phyloP scores from a whole-genome alignment of 2,797 vertebrate species.

The Lacerta bilineata region DNA sequence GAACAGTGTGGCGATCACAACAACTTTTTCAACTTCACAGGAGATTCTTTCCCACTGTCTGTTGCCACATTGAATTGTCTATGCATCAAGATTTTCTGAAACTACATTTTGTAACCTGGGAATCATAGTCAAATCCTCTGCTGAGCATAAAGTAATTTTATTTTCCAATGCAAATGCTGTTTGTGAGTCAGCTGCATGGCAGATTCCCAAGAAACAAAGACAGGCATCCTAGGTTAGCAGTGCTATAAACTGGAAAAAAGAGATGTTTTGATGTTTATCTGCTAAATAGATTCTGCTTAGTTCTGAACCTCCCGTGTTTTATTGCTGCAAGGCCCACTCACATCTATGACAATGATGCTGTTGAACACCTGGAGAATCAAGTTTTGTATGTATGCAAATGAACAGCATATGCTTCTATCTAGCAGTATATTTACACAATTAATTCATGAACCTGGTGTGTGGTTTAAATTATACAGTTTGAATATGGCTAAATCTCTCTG shows the following conservation, averaged over 20 bases:
- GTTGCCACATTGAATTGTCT: constrained; percentile 15
- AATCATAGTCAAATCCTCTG: constrained; percentile 28
- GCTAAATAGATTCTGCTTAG: not conserved
- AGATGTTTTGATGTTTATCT: constrained; percentile 7
- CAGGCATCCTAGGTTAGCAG: not conserved
- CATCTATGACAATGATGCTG: not conserved
- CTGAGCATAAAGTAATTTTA: constrained; percentile 32
- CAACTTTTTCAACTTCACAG: constrained; percentile 51
- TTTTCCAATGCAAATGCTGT: constrained; percentile 31
- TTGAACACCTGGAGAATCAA: not conserved
- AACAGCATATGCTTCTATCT: not conserved
- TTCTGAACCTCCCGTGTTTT: constrained; percentile 1
- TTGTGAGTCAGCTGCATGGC: constrained; percentile 12
- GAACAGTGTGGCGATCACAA: constrained; percentile 43
- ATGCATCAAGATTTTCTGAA: constrained; percentile 6
- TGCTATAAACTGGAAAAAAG: not conserved
- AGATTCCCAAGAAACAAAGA: constrained; percentile 14
- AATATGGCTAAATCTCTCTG: constrained; percentile 16
- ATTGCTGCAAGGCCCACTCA: not conserved
- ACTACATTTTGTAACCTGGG: constrained; percentile 5
- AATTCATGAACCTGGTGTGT: not conserved
- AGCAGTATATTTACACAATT: not conserved
- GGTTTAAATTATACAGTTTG: constrained; percentile 31
- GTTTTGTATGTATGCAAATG: constrained; percentile 4
- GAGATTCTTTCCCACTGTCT: constrained; percentile 26